Evolutionary conservation across 2,888 invertebrate species (phyloP).

Genomic region (Cephus runcator): DNA sequence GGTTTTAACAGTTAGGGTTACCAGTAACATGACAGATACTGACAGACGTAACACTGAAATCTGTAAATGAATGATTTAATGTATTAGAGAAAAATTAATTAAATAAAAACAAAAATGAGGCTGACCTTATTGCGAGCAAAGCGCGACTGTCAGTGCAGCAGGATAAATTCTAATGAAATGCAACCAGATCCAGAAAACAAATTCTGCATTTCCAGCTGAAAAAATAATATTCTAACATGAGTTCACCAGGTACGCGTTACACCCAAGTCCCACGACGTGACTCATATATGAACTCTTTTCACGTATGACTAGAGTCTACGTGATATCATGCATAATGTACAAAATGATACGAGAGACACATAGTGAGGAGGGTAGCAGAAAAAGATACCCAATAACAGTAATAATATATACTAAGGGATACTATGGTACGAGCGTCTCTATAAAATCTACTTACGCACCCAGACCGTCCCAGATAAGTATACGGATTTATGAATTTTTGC

Average conservation of each 20-base stretch:
- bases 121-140: too few species aligned
- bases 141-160: too few species aligned
- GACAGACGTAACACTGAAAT: too few species aligned
- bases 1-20: too few species aligned
- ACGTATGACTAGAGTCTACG: slow-evolving; percentile 32
- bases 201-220: background rate
- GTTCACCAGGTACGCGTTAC: background rate
- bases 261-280: background rate
- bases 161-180: background rate
- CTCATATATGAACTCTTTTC: background rate
- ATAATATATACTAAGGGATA: background rate
- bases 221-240: background rate
- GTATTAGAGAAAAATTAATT: too few species aligned
- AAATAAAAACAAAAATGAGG: too few species aligned
- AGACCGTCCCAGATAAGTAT: too few species aligned
- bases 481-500: background rate
- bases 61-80: too few species aligned
- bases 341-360: slow-evolving; percentile 39
- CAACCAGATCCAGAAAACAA: background rate
- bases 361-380: background rate
- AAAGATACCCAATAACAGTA: background rate
- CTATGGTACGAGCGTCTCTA: background rate
- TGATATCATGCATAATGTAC: slow-evolving; percentile 46
- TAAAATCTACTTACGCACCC: background rate
- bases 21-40: too few species aligned